These are phyloP conservation scores for Aleiodes leptofemur DNA, from an alignment of 2,888 invertebrate species.

Conservation along the genomic window DNA sequence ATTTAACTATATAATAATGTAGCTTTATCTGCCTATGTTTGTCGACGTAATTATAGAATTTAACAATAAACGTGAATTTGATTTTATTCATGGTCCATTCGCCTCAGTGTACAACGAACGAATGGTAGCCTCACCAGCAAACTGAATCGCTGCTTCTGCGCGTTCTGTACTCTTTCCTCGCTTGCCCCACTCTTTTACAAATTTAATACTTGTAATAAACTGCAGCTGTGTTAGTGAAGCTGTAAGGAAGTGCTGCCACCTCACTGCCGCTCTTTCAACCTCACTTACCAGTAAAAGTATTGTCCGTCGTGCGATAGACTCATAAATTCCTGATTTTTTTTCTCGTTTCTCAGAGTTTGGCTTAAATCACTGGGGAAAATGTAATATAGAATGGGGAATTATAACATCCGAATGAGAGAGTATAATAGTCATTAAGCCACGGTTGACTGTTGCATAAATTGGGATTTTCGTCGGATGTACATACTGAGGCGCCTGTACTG, in stretches of 20 bases:
- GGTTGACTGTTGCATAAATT: conserved; percentile 10
- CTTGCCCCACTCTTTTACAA: conserved; percentile 40
- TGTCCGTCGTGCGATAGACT: conserved; percentile 48
- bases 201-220: conserved; percentile 15
- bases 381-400: not conserved
- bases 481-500: not conserved
- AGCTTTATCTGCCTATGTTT: too few species aligned
- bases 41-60: too few species aligned
- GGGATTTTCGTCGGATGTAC: conserved; percentile 46
- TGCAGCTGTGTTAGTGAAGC: not conserved
- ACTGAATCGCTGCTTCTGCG: conserved; percentile 48
- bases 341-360: not conserved
- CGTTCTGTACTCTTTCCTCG: conserved; percentile 38
- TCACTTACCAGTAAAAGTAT: conserved; percentile 56
- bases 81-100: conserved; percentile 40
- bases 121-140: conserved; percentile 52
- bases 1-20: too few species aligned
- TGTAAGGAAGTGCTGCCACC: conserved; percentile 66
- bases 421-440: too few species aligned
- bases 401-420: not conserved
- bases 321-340: not conserved
- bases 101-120: conserved; percentile 53
- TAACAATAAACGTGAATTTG: not conserved
- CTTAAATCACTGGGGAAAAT: conserved; percentile 2
- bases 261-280: conserved; percentile 52